Evolutionary conservation across 2,888 invertebrate species (phyloP).

Genomic region (Aplocera efformata): DNA sequence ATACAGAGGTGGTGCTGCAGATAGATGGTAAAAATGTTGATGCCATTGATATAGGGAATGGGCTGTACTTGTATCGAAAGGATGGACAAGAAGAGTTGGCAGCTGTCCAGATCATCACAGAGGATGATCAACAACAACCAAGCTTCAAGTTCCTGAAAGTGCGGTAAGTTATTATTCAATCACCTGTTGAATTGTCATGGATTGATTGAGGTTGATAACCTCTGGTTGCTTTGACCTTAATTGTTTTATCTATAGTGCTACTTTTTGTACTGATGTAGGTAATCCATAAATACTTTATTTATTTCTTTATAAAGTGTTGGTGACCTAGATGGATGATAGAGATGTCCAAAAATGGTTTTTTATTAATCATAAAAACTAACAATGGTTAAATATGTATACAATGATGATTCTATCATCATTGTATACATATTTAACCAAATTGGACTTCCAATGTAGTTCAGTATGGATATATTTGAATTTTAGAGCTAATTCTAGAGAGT

Average conservation of each 20-base stretch:
- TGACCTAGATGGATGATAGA: too few species aligned
- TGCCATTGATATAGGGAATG: conserved; percentile 74
- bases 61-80: conserved; percentile 69
- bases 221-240: conserved; percentile 1
- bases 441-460: too few species aligned
- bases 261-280: not conserved
- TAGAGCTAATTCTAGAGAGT: too few species aligned
- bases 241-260: conserved; percentile 3
- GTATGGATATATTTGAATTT: too few species aligned
- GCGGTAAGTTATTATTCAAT: conserved; percentile 50
- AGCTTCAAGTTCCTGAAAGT: conserved; percentile 75
- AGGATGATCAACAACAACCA: conserved; percentile 59
- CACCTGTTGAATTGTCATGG: conserved; percentile 2
- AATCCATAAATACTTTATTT: not conserved
- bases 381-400: too few species aligned
- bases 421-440: too few species aligned
- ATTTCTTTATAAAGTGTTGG: too few species aligned
- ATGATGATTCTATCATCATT: too few species aligned
- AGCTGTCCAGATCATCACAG: conserved; percentile 64
- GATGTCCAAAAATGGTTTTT: too few species aligned
- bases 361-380: too few species aligned
- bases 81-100: conserved; percentile 67
- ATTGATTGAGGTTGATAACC: not conserved
- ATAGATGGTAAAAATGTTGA: conserved; percentile 74
- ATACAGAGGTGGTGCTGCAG: conserved; percentile 67